These are phyloP conservation scores for Microcebus ravelobensis DNA, from an alignment of 2,113 vertebrate species.

Conservation along the genomic window DNA sequence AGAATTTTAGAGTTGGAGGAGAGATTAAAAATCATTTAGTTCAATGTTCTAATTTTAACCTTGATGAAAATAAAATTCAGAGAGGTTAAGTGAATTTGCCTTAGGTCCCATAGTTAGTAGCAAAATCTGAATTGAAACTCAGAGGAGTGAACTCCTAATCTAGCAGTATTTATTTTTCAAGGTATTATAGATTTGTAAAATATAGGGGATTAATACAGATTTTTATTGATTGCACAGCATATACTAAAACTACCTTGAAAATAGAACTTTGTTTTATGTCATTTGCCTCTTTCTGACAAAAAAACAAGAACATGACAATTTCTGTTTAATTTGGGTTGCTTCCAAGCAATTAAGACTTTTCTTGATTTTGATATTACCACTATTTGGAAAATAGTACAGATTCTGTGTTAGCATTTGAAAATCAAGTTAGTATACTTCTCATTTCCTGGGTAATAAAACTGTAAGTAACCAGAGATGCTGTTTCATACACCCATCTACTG, in stretches of 20 bases:
- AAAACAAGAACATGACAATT: background rate
- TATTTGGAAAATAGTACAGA: constrained; percentile 21
- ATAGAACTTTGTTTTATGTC: background rate
- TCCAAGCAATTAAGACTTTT: background rate
- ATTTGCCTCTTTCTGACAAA: background rate
- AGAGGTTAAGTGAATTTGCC: background rate
- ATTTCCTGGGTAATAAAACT: background rate
- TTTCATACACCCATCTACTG: background rate
- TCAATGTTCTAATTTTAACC: constrained; percentile 42
- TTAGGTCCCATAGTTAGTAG: background rate
- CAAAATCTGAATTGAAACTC: constrained; percentile 34
- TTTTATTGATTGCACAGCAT: background rate
- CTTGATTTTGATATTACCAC: background rate
- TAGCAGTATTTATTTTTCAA: constrained; percentile 33
- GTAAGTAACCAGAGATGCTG: background rate
- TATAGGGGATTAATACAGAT: background rate
- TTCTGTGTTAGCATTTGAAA: constrained; percentile 1
- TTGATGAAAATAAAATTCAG: constrained; percentile 19
- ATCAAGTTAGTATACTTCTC: background rate
- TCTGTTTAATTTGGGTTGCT: constrained; percentile 40
- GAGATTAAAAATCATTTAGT: constrained; percentile 18
- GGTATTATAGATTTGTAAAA: background rate
- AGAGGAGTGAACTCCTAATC: background rate
- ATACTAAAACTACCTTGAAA: background rate
- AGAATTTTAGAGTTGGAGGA: constrained; percentile 45